These are phyloP conservation scores for Crocallis elinguaria DNA, from an alignment of 2,888 invertebrate genomes.

Conservation along the genomic window DNA sequence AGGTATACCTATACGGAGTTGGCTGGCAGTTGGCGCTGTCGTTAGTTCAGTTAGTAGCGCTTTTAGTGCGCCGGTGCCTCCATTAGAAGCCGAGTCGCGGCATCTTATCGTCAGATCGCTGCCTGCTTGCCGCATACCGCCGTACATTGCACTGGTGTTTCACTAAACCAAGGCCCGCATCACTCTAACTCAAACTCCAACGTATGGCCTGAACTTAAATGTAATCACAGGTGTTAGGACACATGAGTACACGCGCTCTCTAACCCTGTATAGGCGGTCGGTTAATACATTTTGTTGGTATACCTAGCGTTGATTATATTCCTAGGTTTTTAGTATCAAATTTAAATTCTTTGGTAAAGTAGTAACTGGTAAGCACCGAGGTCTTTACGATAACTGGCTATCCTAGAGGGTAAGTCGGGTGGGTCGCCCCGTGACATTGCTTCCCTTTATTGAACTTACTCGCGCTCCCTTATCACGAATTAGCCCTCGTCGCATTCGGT, in stretches of 20 bases:
- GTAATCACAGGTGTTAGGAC: constrained; percentile 44
- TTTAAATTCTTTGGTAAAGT: constrained; percentile 36
- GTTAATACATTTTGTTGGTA: constrained; percentile 6
- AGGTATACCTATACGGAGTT: constrained; percentile 39
- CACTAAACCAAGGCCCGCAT: constrained; percentile 34
- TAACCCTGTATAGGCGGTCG: constrained; percentile 40
- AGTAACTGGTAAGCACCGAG: constrained; percentile 39
- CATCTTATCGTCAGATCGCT: constrained; percentile 43
- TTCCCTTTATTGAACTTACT: constrained; percentile 71
- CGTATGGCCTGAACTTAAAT: constrained; percentile 39
- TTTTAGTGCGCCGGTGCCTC: constrained; percentile 47
- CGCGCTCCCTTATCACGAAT: constrained; percentile 75
- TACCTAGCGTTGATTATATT: constrained; percentile 26
- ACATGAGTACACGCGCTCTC: constrained; percentile 39
- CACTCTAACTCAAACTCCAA: constrained; percentile 34
- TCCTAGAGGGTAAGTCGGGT: constrained; percentile 53
- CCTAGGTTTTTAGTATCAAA: constrained; percentile 20
- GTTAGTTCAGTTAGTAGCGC: constrained; percentile 60
- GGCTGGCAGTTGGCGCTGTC: constrained; percentile 60
- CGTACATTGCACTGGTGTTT: constrained; percentile 37
- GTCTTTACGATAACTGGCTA: constrained; percentile 64
- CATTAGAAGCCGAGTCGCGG: constrained; percentile 52
- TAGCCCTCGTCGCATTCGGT: constrained; percentile 72
- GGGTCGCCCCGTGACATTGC: constrained; percentile 67
- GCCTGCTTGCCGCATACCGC: neutral